Evolutionary conservation across 2,797 vertebrate species (phyloP), one percentile per base, ranked within the genome.

Genomic region (Typhlichthys eigenmanni): DNA sequence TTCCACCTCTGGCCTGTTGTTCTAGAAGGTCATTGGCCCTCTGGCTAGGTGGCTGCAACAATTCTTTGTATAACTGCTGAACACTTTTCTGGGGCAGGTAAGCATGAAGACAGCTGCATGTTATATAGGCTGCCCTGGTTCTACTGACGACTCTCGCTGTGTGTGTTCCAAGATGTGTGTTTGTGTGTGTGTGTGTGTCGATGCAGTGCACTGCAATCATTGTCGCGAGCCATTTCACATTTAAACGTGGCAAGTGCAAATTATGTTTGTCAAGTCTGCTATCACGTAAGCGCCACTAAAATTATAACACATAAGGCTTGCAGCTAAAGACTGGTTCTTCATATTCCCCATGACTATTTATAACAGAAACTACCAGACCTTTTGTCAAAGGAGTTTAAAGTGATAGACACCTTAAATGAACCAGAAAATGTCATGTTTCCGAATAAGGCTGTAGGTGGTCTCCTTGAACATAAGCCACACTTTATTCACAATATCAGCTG

Each of bases 401-500:
- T 84, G 77, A 88, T 49, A 72, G 84, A 66, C 85, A 81, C 69
- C 73, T 83, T 58, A 82, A 84, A 84, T 79, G 77, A 86, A 80
- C 55, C 83, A 70, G 78, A 29, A 80, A 89, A 85, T 81, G 79
- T 81, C 72, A 32, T 56, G 69, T 65, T 72, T 66, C 58, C 62
- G 75, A 65, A 69, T 62, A 69, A 68, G 55, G 69, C 72, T 79
- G 75, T 81, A 85, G 85, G 82, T 83, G 86, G 77, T 80, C 55
- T 81, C 66, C 78, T 82, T 55, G 69, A 49, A 51, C 32, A 29
- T 49, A 50, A 52, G 64, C 66, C 55, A 70, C 47, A 56, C 54
- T 57, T 14, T 57, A 32, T 54, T 54, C 52, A 54, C 52, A 19
- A 32, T 13, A 38, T 5, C 34, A 38, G 34, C 34, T 38, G 6